Percentiles rank a stretch among this genome's conserved stretches.
These are phyloP conservation scores for Cariama cristata DNA, from an alignment of 2,113 vertebrate species.

Conservation along the genomic window DNA sequence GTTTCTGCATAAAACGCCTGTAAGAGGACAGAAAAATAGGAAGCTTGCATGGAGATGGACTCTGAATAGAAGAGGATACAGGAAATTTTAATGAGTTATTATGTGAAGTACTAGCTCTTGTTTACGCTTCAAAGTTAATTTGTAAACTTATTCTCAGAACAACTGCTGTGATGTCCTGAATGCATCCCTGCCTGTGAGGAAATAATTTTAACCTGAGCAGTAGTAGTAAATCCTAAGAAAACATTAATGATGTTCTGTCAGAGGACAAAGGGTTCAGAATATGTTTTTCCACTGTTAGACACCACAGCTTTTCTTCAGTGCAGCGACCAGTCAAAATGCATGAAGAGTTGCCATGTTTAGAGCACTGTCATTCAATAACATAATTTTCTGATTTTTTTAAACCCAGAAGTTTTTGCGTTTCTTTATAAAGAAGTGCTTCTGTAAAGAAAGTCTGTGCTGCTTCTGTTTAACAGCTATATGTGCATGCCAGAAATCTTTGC, in stretches of 20 bases:
- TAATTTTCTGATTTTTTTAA: not conserved
- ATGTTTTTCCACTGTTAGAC: not conserved
- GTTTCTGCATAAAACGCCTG: not conserved
- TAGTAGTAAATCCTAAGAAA: not conserved
- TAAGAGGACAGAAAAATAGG: not conserved
- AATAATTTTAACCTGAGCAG: not conserved
- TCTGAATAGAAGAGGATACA: not conserved
- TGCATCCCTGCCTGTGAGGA: not conserved
- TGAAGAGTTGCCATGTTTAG: not conserved
- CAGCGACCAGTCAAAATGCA: not conserved
- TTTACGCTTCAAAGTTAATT: not conserved
- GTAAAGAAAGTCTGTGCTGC: not conserved
- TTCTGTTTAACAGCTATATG: not conserved
- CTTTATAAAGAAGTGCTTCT: not conserved
- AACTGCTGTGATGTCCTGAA: not conserved
- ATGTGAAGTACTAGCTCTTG: not conserved
- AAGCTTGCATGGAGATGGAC: not conserved
- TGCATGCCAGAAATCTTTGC: not conserved
- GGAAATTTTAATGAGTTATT: not conserved
- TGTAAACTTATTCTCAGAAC: not conserved
- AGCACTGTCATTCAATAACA: not conserved
- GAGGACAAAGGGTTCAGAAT: not conserved
- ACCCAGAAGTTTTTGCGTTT: not conserved
- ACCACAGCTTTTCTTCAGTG: not conserved
- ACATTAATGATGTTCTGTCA: not conserved